Conservation (phyloP, 37 sponge, comb jelly and placozoan species). For the Geodia barretti region DNA sequence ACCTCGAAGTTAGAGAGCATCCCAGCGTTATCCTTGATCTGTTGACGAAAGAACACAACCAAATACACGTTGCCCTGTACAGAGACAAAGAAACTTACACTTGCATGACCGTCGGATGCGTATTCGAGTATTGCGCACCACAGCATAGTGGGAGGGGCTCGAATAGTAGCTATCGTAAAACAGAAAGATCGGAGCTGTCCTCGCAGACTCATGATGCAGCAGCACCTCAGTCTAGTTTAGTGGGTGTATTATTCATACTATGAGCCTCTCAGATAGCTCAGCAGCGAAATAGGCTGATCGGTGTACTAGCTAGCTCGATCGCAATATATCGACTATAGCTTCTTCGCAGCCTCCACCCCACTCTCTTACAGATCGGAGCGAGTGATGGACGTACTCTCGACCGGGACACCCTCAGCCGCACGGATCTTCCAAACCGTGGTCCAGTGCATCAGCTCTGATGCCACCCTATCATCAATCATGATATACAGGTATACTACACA, state of each 20-base stretch:
- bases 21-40: slow-evolving; percentile 59
- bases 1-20: slow-evolving; percentile 81
- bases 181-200: background rate
- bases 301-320: too few relatives aligned
- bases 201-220: background rate
- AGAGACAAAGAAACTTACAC: slow-evolving; percentile 24
- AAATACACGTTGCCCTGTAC: background rate
- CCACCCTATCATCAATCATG: slow-evolving; percentile 52
- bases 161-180: background rate
- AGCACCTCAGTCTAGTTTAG: slow-evolving; percentile 17
- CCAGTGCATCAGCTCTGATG: slow-evolving; percentile 28
- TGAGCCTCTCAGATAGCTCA: background rate
- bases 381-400: slow-evolving; percentile 40
- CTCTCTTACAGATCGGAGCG: slow-evolving; percentile 22
- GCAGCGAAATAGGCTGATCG: too few relatives aligned
- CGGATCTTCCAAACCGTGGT: slow-evolving; percentile 29
- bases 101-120: slow-evolving; percentile 3
- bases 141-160: background rate
- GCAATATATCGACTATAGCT: too few relatives aligned
- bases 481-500: background rate
- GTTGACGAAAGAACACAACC: background rate
- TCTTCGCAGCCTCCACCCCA: too few relatives aligned
- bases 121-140: slow-evolving; percentile 19
- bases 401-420: slow-evolving; percentile 43
- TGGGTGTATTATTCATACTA: too few relatives aligned